Base-by-base conservation (phyloP, 2,888 invertebrate species). In the Latrodectus elegans region DNA sequence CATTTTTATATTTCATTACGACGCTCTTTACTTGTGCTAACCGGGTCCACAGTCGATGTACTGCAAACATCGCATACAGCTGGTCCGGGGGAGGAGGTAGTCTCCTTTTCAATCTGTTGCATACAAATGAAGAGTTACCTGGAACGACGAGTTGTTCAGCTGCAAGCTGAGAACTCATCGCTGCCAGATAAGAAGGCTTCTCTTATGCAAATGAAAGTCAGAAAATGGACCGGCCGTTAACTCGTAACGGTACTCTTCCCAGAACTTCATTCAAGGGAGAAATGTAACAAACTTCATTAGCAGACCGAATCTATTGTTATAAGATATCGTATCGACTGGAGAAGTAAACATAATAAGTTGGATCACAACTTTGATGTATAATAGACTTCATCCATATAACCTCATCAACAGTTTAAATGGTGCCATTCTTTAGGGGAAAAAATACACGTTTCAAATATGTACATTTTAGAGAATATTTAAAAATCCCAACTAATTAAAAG, bases 131-230 rank as follows among this genome's bases (percentile, higher is more conserved):
- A 72, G 72, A 55, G 12, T 55, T 78, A 78, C 78, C 55, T 51
- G 55, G 78, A 68, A 78, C 53, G 52, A 52, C n/a, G 52, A 17
- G 70, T 78, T 78, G 60, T 67, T 76, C 76, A 81, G 86, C 86
- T 87, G 86, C 73, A 72, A 87, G 86, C 86, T 87, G 86, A 68
- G 77, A 81, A 81, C 81, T 64, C 86, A 87, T 72, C 22, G 8
- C 38, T 10, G 26, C 6, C 51, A 74, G 85, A 86, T 81, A 86
- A 81, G 68, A 80, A 53, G 51, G 52, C 60, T 53, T 52, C 53
- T 72, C 53, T 77, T 77, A 84, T 84, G 84, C 84, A 78, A 84
- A 84, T 84, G 77, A 51, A 52, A 26, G 26, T 26, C 11, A 14
- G 17, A 60, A 49, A 52, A n/a, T 38, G 70, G 14, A 49, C 22